Percentiles rank a stretch among this genome's conserved stretches.
phyloP scores from a whole-genome alignment of 2,888 invertebrate genomes.

The Acanthosepion pharaonis region DNA sequence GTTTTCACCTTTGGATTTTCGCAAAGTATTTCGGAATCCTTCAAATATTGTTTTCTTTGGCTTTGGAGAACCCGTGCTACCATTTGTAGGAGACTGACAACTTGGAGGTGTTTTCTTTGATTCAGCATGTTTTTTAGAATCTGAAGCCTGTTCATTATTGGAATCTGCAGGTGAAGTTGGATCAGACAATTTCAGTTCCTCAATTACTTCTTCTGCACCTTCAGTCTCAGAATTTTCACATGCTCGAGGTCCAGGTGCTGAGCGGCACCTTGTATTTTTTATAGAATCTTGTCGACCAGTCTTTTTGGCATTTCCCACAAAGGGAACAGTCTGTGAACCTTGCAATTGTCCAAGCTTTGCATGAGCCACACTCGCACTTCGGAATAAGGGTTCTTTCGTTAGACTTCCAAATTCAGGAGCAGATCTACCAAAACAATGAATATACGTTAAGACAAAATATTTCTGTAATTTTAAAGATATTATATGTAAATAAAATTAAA shows the following conservation, averaged over 20 bases:
- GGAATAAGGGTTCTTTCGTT: slow-evolving; percentile 76
- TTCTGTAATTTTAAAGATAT: neutral
- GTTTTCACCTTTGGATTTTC: slow-evolving; percentile 76
- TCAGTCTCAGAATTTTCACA: slow-evolving; percentile 46
- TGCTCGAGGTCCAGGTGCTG: slow-evolving; percentile 62
- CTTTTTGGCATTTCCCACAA: slow-evolving; percentile 8
- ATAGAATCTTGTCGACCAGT: slow-evolving; percentile 52
- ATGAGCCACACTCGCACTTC: slow-evolving; percentile 74
- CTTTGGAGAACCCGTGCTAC: slow-evolving; percentile 70
- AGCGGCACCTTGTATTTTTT: slow-evolving; percentile 66
- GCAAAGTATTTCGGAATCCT: slow-evolving; percentile 80
- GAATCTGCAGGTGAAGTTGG: slow-evolving; percentile 63
- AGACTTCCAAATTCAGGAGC: slow-evolving; percentile 73
- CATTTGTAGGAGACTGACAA: slow-evolving; percentile 48
- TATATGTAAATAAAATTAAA: neutral
- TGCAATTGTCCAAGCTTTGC: slow-evolving; percentile 72
- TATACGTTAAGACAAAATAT: neutral
- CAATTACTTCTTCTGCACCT: slow-evolving; percentile 48
- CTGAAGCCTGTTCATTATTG: slow-evolving; percentile 43
- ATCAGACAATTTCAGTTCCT: slow-evolving; percentile 56
- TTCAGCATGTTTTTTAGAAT: slow-evolving; percentile 45
- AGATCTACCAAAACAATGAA: slow-evolving; percentile 63
- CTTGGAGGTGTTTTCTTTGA: slow-evolving; percentile 43
- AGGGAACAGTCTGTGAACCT: slow-evolving; percentile 41
- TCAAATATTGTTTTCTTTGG: slow-evolving; percentile 78